Evolutionary conservation across 35 echinoderm and acorn worm genomes (phyloP), one percentile per base, ranked within the genome.

Genomic region (Acanthaster planci): DNA sequence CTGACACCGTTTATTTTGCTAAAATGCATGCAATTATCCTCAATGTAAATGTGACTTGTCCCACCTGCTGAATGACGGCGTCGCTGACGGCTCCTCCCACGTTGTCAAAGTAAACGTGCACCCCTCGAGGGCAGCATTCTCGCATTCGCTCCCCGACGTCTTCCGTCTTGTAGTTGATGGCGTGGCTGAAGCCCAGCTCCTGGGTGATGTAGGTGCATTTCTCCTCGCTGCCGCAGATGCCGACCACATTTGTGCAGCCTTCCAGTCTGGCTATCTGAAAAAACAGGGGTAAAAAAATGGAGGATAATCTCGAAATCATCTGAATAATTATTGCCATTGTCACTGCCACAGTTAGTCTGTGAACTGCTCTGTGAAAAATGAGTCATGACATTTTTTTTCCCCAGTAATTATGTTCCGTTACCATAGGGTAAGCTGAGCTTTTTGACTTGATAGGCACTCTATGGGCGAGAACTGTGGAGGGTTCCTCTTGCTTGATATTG

Each of bases 51-150:
- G n/a, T n/a, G n/a, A n/a, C n/a, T 89, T 19, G 6, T 17, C 79
- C 42, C 58, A 97, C 95, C 84, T 97, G 88, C 81, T 88, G 90
- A 50, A 97, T 93, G 37, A 97, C 95, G 44, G 87, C 78, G 51
- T 97, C 81, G 51, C 91, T 97, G 52, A 97, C 93, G 7, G 81
- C 29, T 38, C 91, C 95, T 5, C 95, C 95, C 38, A 97, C 95
- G 52, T 97, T 97, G 64, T 97, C 95, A 88, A 93, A 97, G 78
- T 97, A 97, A 15, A 97, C 81, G 47, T 97, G 87, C 7, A 97
- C 78, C 1, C 95, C 95, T 30, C 58, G 38, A 37, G 95, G 91
- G 87, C 95, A 97, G 64, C 55, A 81, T 51, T 97, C 95, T 47
- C 44, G 78, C 37, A 97, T 83, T 68, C 84, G 67, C 42, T 68